These are phyloP conservation scores for Acromyrmex heyeri DNA, from an alignment of 1,140 invertebrate genomes.

Conservation along the genomic window DNA sequence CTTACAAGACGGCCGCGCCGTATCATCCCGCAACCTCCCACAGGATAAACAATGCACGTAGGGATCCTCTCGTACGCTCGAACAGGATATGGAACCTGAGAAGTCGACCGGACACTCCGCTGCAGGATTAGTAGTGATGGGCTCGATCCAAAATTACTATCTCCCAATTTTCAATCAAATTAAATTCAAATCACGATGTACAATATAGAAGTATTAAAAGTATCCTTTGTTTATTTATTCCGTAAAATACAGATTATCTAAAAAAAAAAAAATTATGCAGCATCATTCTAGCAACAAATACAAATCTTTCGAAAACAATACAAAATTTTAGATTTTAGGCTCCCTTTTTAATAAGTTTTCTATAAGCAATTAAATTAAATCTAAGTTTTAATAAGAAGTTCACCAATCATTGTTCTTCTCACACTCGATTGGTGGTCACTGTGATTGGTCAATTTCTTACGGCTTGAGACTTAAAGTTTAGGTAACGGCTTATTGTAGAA, in stretches of 20 bases:
- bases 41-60: conserved; percentile 78
- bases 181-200: not conserved
- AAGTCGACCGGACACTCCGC: conserved; percentile 77
- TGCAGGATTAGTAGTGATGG: conserved; percentile 62
- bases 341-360: not conserved
- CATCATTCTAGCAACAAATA: not conserved
- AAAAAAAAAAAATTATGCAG: not conserved
- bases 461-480: too few species aligned
- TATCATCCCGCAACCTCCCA: conserved; percentile 68
- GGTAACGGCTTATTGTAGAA: too few species aligned
- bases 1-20: conserved; percentile 69
- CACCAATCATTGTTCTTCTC: too few species aligned
- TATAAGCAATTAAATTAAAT: too few species aligned
- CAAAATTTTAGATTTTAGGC: not conserved
- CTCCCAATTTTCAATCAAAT: conserved; percentile 34
- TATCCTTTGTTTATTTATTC: not conserved
- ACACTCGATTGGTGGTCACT: too few species aligned
- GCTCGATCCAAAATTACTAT: conserved; percentile 52
- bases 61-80: conserved; percentile 71
- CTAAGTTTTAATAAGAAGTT: too few species aligned
- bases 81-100: conserved; percentile 86
- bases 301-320: not conserved
- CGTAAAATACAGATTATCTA: not conserved
- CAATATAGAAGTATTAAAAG: not conserved
- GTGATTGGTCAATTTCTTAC: too few species aligned